Percentiles rank a stretch among this genome's conserved stretches.
Conservation (phyloP, 2,797 vertebrate species). For the Eupleurogrammus muticus region DNA sequence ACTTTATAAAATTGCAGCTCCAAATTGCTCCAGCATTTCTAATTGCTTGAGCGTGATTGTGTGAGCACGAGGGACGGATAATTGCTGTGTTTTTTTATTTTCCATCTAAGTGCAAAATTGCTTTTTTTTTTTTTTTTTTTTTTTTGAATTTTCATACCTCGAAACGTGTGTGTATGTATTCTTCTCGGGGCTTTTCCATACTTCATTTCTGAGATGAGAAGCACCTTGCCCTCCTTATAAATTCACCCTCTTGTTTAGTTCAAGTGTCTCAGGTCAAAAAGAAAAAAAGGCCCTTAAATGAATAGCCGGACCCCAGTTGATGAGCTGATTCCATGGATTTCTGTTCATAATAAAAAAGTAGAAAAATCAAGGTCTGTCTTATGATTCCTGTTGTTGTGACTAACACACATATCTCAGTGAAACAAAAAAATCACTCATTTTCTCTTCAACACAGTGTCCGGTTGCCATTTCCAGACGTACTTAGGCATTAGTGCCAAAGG, state of each 20-base stretch:
- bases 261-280: slow-evolving; percentile 10
- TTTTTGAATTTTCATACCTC: slow-evolving; percentile 20
- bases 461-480: slow-evolving; percentile 59
- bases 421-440: slow-evolving; percentile 43
- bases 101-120: slow-evolving; percentile 8
- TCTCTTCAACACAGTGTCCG: slow-evolving; percentile 45
- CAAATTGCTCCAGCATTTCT: not conserved
- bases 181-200: not conserved
- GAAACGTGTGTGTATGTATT: not conserved
- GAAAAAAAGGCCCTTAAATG: too few species aligned
- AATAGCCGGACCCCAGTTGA: not conserved
- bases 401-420: slow-evolving; percentile 38
- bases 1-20: not conserved
- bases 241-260: slow-evolving; percentile 13
- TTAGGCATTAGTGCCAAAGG: slow-evolving; percentile 50
- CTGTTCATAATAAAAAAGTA: slow-evolving; percentile 19
- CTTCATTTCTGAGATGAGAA: slow-evolving; percentile 9
- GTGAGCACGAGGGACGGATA: not conserved
- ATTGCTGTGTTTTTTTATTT: slow-evolving; percentile 4
- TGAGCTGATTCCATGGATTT: slow-evolving; percentile 22
- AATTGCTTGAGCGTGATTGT: slow-evolving; percentile 16
- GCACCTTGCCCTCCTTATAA: slow-evolving; percentile 12
- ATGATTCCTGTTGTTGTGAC: slow-evolving; percentile 25
- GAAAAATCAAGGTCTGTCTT: not conserved
- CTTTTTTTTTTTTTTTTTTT: slow-evolving; percentile 23